A percentile compares a stretch with the other conserved stretches of the same genome.
Evolutionary conservation across 2,888 invertebrate species (phyloP).

Genomic region (Callyntrura sp.): DNA sequence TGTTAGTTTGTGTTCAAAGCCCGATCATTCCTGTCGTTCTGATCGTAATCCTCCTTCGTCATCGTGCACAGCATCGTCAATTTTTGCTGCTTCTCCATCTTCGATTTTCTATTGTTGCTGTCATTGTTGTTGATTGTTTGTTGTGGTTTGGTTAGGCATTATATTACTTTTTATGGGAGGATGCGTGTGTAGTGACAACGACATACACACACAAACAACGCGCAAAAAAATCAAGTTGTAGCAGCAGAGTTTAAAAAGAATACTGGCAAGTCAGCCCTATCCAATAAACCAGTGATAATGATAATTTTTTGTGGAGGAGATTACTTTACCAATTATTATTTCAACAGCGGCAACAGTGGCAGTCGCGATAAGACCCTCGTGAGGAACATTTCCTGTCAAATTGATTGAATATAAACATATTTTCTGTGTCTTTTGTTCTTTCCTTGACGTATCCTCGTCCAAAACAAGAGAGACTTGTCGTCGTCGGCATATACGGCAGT

Average conservation of each 20-base stretch:
- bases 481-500: background rate
- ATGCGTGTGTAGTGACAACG: background rate
- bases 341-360: background rate
- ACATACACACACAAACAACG: background rate
- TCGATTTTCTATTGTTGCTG: too few species aligned
- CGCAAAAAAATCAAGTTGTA: background rate
- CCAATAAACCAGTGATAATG: too few species aligned
- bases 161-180: slow-evolving; percentile 7
- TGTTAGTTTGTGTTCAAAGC: too few species aligned
- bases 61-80: too few species aligned
- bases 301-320: slow-evolving; percentile 3
- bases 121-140: too few species aligned
- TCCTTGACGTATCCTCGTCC: too few species aligned
- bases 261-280: too few species aligned
- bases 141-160: background rate
- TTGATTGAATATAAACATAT: slow-evolving; percentile 14
- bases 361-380: too few species aligned
- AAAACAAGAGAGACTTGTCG: too few species aligned
- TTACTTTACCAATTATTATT: slow-evolving; percentile 7
- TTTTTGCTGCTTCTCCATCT: background rate
- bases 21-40: too few species aligned
- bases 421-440: too few species aligned
- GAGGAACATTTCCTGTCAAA: slow-evolving; percentile 26
- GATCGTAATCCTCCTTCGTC: too few species aligned
- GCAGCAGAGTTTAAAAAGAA: background rate